These are phyloP conservation scores for Coregonus sp. DNA, from an alignment of 2,797 vertebrate genomes.

Conservation along the genomic window DNA sequence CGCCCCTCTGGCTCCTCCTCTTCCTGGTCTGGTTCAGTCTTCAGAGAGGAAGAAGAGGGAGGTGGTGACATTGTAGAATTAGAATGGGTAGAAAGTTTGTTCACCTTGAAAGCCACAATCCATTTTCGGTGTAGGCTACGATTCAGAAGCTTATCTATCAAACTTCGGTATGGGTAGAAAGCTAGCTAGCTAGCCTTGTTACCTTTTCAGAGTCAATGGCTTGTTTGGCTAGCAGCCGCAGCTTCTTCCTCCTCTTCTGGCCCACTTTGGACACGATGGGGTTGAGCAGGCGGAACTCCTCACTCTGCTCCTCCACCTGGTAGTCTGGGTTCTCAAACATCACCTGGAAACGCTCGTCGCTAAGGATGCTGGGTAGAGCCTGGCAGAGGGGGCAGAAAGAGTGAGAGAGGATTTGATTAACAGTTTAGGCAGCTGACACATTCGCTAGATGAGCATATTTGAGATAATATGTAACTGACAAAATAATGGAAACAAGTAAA, in stretches of 20 bases:
- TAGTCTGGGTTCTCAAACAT: slow-evolving; percentile 99
- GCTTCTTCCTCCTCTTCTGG: slow-evolving; percentile 89
- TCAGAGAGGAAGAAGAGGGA: not conserved
- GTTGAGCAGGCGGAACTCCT: slow-evolving; percentile 95
- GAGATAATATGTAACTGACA: not conserved
- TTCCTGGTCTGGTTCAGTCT: slow-evolving; percentile 75
- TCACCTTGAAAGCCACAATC: too few relatives aligned
- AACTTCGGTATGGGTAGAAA: not conserved
- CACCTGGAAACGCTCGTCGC: slow-evolving; percentile 93
- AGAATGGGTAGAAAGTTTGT: not conserved
- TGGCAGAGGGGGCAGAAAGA: slow-evolving; percentile 47
- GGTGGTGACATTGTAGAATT: not conserved
- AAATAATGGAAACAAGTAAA: too few relatives aligned
- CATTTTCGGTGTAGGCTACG: not conserved
- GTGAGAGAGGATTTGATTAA: not conserved
- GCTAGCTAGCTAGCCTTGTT: slow-evolving; percentile 26
- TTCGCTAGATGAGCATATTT: not conserved
- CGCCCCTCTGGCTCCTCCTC: slow-evolving; percentile 91
- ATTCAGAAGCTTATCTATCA: too few relatives aligned
- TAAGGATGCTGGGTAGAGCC: slow-evolving; percentile 87
- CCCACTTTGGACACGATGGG: slow-evolving; percentile 96
- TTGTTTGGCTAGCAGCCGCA: slow-evolving; percentile 79
- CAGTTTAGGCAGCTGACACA: not conserved
- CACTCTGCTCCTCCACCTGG: slow-evolving; percentile 94
- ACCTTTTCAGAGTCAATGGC: slow-evolving; percentile 74